Conservation (phyloP, 1,140 invertebrate genomes). For the Cardiocondyla obscurior region DNA sequence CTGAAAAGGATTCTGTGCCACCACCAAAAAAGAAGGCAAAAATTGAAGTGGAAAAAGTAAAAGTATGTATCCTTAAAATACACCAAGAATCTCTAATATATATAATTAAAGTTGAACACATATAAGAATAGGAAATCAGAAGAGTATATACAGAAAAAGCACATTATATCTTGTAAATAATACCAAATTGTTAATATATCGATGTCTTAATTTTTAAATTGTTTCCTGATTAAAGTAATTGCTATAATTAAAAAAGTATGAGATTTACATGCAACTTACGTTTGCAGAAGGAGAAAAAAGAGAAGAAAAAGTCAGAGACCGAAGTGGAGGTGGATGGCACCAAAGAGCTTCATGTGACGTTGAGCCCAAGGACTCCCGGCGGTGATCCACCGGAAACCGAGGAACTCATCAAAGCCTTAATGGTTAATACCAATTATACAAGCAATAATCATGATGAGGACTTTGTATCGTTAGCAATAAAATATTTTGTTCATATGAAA, state of each 20-base stretch:
- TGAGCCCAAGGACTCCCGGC: slow-evolving; percentile 90
- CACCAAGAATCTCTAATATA: background rate
- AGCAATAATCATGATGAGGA: slow-evolving; percentile 61
- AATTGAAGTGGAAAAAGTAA: slow-evolving; percentile 78
- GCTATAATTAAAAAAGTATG: background rate
- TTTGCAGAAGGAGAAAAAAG: slow-evolving; percentile 80
- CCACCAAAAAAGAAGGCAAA: slow-evolving; percentile 83
- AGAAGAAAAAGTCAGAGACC: slow-evolving; percentile 84
- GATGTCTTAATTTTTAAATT: background rate
- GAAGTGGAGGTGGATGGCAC: slow-evolving; percentile 88
- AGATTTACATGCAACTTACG: slow-evolving; percentile 17
- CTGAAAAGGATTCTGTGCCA: slow-evolving; percentile 80
- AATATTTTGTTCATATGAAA: slow-evolving; percentile 73
- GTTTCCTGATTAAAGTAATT: background rate
- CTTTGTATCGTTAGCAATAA: slow-evolving; percentile 79
- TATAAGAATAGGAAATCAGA: background rate
- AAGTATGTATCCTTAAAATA: slow-evolving; percentile 31
- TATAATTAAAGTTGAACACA: background rate
- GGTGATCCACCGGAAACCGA: slow-evolving; percentile 95
- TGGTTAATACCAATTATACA: slow-evolving; percentile 83
- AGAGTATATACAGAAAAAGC: slow-evolving; percentile 1
- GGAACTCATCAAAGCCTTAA: slow-evolving; percentile 91
- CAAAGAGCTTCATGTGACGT: slow-evolving; percentile 89
- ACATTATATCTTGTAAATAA: slow-evolving; percentile 64
- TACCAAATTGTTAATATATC: background rate